phyloP scores from a whole-genome alignment of 2,888 invertebrate genomes.

The Cabera pusaria region DNA sequence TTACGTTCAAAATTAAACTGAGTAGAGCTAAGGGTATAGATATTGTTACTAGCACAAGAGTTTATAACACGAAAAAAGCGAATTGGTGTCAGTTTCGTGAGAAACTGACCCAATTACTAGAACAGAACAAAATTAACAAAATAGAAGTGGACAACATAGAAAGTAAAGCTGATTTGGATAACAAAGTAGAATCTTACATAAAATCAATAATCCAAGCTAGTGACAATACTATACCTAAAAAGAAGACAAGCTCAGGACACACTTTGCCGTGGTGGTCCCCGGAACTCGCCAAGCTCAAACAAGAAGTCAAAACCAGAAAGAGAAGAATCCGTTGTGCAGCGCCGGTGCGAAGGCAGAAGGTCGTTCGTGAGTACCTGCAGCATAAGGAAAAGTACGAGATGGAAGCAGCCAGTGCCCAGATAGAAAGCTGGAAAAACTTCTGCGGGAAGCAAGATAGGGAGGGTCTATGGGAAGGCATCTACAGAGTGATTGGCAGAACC shows the following conservation, averaged over 20 bases:
- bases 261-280: conserved; percentile 30
- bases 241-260: background rate
- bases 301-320: conserved; percentile 16
- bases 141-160: background rate
- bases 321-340: conserved; percentile 27
- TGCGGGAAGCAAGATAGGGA: conserved; percentile 20
- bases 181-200: conserved; percentile 1
- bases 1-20: conserved; percentile 20
- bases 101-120: conserved; percentile 12
- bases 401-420: conserved; percentile 13
- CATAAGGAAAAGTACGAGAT: conserved; percentile 23
- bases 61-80: conserved; percentile 27
- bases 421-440: conserved; percentile 27
- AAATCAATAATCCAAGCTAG: conserved; percentile 6
- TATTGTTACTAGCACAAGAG: conserved; percentile 16
- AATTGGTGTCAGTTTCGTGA: conserved; percentile 26
- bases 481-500: conserved; percentile 13
- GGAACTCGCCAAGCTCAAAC: conserved; percentile 22
- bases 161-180: background rate
- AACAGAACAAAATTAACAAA: background rate
- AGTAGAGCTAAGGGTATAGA: conserved; percentile 4
- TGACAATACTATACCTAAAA: conserved; percentile 17
- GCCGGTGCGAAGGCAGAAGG: conserved; percentile 13
- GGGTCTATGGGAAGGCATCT: conserved; percentile 17
- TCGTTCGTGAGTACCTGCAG: conserved; percentile 24